Conservation (phyloP, 2,797 vertebrate genomes). For the Champsocephalus gunnari region DNA sequence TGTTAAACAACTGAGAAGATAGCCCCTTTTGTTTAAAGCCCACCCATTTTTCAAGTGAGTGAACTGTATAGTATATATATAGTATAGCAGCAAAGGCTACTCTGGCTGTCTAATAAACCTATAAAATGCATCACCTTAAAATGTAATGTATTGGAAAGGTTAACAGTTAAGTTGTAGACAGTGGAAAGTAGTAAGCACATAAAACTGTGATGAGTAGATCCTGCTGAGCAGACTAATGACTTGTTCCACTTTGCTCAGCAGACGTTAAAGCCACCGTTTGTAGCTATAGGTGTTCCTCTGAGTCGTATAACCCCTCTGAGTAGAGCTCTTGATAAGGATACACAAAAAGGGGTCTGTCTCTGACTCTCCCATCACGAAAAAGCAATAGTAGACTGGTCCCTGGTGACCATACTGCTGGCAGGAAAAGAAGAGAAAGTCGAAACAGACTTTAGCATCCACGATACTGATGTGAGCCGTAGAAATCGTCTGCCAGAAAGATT, state of each 20-base stretch:
- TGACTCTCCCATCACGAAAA: slow-evolving; percentile 29
- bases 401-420: slow-evolving; percentile 52
- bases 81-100: not conserved
- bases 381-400: slow-evolving; percentile 47
- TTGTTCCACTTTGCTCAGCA: slow-evolving; percentile 17
- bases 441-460: slow-evolving; percentile 35
- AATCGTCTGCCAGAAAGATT: slow-evolving; percentile 44
- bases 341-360: slow-evolving; percentile 28
- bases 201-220: not conserved
- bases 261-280: slow-evolving; percentile 17
- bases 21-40: too few species aligned
- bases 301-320: slow-evolving; percentile 21
- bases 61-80: too few species aligned
- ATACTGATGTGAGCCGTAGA: slow-evolving; percentile 40
- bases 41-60: too few species aligned
- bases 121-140: not conserved
- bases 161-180: not conserved
- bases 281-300: slow-evolving; percentile 18
- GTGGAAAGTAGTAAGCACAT: not conserved
- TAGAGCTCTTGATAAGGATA: slow-evolving; percentile 6
- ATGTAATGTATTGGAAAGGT: not conserved
- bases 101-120: not conserved
- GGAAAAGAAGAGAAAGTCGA: slow-evolving; percentile 41
- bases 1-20: too few species aligned
- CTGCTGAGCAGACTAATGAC: slow-evolving; percentile 18